phyloP scores from a whole-genome alignment of 2,113 vertebrate species.

The Sceloporus undulatus region DNA sequence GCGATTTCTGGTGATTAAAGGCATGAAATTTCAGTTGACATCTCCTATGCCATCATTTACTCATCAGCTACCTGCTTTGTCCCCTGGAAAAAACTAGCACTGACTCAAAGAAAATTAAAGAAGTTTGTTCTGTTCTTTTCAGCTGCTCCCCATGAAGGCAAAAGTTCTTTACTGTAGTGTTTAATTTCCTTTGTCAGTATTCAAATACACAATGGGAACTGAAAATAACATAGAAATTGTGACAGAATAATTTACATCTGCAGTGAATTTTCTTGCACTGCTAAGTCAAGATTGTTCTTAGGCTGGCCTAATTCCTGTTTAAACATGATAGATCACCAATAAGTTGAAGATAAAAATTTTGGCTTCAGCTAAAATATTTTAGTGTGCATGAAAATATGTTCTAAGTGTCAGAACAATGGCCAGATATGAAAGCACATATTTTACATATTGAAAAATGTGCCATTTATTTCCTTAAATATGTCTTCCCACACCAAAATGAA shows the following conservation, averaged over 20 bases:
- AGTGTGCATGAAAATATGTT: background rate
- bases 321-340: background rate
- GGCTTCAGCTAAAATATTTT: constrained; percentile 24
- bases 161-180: constrained; percentile 20
- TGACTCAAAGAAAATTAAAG: constrained; percentile 50
- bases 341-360: background rate
- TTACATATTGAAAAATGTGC: background rate
- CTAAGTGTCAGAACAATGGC: too few relatives aligned
- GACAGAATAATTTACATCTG: constrained; percentile 53
- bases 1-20: constrained; percentile 61
- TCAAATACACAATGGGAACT: constrained; percentile 49
- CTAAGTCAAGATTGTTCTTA: constrained; percentile 55
- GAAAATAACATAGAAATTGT: constrained; percentile 57
- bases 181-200: constrained; percentile 43
- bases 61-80: constrained; percentile 42
- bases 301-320: constrained; percentile 5
- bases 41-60: constrained; percentile 45
- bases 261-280: constrained; percentile 48
- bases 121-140: constrained; percentile 29
- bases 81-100: constrained; percentile 41
- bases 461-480: background rate
- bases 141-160: background rate
- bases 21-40: constrained; percentile 48
- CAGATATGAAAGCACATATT: background rate
- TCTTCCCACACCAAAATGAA: background rate